A percentile compares a stretch with the other conserved stretches of the same genome.
Conservation (phyloP, 2,797 vertebrate species). For the Podargus strigoides region DNA sequence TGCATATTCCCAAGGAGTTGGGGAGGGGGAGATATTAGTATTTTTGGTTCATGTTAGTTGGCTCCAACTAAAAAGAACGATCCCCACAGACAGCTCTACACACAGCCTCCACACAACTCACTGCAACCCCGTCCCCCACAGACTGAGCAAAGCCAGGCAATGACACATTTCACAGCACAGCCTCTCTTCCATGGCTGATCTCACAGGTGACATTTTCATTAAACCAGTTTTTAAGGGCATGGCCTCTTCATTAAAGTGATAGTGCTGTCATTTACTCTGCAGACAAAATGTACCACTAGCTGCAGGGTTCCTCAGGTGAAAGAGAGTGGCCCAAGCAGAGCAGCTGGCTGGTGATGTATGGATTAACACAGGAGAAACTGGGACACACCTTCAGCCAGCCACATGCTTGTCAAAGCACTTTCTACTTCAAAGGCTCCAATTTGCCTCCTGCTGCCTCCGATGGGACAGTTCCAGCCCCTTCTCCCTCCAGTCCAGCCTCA, state of each 20-base stretch:
- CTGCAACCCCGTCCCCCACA: background rate
- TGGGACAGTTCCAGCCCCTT: background rate
- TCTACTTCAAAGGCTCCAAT: background rate
- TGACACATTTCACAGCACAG: rapidly evolving
- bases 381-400: background rate
- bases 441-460: background rate
- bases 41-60: background rate
- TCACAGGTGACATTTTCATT: rapidly evolving
- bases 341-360: background rate
- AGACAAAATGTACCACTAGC: background rate
- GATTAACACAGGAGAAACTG: background rate
- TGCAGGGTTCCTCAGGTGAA: rapidly evolving
- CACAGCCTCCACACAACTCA: background rate
- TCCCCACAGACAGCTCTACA: background rate
- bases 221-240: background rate
- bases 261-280: background rate
- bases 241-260: background rate
- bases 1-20: background rate
- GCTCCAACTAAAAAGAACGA: background rate
- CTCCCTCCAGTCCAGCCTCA: rapidly evolving
- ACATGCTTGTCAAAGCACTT: background rate
- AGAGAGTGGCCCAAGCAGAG: background rate
- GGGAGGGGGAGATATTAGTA: rapidly evolving
- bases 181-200: background rate
- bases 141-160: background rate